Conservation (phyloP, 2,888 invertebrate genomes). For the Esperia sulphurella region DNA sequence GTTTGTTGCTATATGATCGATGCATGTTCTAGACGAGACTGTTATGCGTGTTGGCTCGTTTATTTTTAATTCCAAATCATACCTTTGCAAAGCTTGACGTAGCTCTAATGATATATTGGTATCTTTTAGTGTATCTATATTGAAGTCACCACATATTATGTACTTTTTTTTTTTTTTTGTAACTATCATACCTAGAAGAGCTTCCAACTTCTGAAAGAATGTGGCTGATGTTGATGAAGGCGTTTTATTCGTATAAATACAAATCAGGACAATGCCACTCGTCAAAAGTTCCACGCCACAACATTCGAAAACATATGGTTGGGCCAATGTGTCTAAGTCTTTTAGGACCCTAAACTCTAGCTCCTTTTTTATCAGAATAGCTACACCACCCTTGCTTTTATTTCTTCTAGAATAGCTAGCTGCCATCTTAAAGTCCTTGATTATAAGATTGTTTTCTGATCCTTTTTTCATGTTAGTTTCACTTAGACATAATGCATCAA, state of each 20-base stretch:
- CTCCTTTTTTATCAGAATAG: too few relatives aligned
- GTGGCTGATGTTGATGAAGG: background rate
- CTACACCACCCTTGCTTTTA: too few relatives aligned
- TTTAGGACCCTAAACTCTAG: too few relatives aligned
- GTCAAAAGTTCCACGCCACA: background rate
- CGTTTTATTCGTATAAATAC: constrained; percentile 4
- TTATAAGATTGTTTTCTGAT: too few relatives aligned
- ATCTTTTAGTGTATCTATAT: background rate
- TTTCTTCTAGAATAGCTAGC: too few relatives aligned
- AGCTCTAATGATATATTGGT: background rate
- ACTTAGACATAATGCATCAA: too few relatives aligned
- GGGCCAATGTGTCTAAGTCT: constrained; percentile 4
- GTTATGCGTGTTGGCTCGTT: background rate
- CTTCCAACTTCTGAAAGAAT: constrained; percentile 2
- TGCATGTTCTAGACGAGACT: background rate
- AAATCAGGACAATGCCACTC: background rate
- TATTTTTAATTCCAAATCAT: background rate
- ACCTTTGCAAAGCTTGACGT: background rate
- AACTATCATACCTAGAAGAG: too few relatives aligned
- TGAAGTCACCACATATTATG: too few relatives aligned
- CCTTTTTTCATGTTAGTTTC: too few relatives aligned
- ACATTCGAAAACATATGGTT: constrained; percentile 5
- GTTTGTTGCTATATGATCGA: constrained; percentile 1
- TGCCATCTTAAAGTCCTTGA: too few relatives aligned
- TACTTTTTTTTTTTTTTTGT: too few relatives aligned